Evolutionary conservation across 2,113 vertebrate species (phyloP).

Genomic region (Hippocampus barbouri): DNA sequence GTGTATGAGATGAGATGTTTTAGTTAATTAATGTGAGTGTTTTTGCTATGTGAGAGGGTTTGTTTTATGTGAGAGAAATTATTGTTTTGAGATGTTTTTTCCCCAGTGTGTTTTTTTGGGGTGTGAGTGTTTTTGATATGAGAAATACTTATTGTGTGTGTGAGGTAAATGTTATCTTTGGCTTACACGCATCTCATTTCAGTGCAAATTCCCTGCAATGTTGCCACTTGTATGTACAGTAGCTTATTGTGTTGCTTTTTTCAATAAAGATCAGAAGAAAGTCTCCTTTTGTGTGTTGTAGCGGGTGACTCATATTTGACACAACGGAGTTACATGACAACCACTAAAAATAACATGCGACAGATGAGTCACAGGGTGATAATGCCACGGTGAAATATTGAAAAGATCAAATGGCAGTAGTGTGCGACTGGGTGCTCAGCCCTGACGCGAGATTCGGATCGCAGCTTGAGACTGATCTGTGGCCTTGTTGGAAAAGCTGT

Average conservation of each 20-base stretch:
- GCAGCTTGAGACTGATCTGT: constrained; percentile 5
- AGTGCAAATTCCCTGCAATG: constrained; percentile 3
- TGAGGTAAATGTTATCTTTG: neutral
- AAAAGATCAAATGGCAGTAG: constrained; percentile 3
- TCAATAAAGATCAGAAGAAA: constrained; percentile 41
- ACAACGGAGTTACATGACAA: constrained; percentile 19
- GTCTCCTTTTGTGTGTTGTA: constrained; percentile 15
- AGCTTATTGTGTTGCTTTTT: constrained; percentile 18
- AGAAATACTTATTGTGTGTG: neutral
- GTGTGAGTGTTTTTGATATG: no score
- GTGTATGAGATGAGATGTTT: no score
- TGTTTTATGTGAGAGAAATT: no score
- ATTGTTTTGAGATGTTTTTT: no score
- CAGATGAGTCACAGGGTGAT: constrained; percentile 47
- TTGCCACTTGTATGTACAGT: constrained; percentile 24
- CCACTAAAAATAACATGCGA: constrained; percentile 13
- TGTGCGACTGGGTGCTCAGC: constrained; percentile 8
- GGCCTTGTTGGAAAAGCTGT: constrained; percentile 1
- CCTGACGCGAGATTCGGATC: constrained; percentile 27
- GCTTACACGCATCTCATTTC: neutral
- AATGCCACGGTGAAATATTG: constrained; percentile 26
- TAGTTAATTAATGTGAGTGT: no score
- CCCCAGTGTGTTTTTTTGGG: no score
- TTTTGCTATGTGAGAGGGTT: no score
- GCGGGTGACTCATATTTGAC: constrained; percentile 37